A percentile compares a stretch with the other conserved stretches of the same genome.
These are phyloP conservation scores for Lamproptera curius DNA, from an alignment of 2,888 invertebrate genomes.

Conservation along the genomic window DNA sequence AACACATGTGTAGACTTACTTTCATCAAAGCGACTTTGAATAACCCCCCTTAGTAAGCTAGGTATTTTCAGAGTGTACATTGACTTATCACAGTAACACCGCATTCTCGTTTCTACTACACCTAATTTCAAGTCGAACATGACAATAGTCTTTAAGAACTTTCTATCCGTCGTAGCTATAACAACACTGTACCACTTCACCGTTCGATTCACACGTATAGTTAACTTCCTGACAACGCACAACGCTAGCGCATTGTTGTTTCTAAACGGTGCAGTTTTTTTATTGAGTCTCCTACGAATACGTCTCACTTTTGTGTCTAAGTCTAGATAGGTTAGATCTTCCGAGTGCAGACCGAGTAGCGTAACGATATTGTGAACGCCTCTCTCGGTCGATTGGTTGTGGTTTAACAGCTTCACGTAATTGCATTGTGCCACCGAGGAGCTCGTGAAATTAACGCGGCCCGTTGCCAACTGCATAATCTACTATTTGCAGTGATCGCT, in stretches of 20 bases:
- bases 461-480: slow-evolving; percentile 60
- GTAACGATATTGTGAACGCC: slow-evolving; percentile 61
- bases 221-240: slow-evolving; percentile 37
- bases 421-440: slow-evolving; percentile 60
- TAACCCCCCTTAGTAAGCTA: not conserved
- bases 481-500: slow-evolving; percentile 16
- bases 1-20: not conserved
- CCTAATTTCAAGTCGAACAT: slow-evolving; percentile 47
- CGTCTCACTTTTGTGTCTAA: slow-evolving; percentile 26
- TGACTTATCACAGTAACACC: slow-evolving; percentile 1
- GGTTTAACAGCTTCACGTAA: slow-evolving; percentile 60
- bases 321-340: slow-evolving; percentile 41
- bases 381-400: slow-evolving; percentile 47
- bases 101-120: slow-evolving; percentile 24
- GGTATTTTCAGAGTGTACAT: slow-evolving; percentile 13
- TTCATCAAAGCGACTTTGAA: not conserved
- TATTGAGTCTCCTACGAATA: slow-evolving; percentile 8
- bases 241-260: slow-evolving; percentile 34
- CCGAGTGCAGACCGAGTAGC: slow-evolving; percentile 57
- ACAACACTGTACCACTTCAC: slow-evolving; percentile 42
- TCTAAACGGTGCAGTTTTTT: slow-evolving; percentile 1
- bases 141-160: slow-evolving; percentile 36
- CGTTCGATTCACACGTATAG: slow-evolving; percentile 33
- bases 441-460: slow-evolving; percentile 60
- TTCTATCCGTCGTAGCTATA: slow-evolving; percentile 35